phyloP scores from a whole-genome alignment of 1,140 invertebrate genomes.

The Pteromalus puparum region DNA sequence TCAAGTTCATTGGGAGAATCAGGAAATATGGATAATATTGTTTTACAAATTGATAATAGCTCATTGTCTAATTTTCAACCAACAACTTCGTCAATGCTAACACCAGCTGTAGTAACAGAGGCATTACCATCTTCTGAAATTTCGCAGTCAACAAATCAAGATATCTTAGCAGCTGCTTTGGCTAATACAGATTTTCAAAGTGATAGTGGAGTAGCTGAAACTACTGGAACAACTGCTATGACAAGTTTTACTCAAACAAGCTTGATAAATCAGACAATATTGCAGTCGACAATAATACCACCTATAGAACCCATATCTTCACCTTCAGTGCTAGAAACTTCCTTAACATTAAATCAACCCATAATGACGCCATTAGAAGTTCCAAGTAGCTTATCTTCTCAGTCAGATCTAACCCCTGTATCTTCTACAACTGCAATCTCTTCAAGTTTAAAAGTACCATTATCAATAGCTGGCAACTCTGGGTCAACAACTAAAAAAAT shows the following conservation, averaged over 20 bases:
- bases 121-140: slow-evolving; percentile 60
- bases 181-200: slow-evolving; percentile 85
- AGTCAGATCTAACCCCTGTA: slow-evolving; percentile 68
- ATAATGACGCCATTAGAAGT: slow-evolving; percentile 88
- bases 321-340: slow-evolving; percentile 82
- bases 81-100: slow-evolving; percentile 47
- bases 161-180: slow-evolving; percentile 85
- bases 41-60: slow-evolving; percentile 72
- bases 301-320: slow-evolving; percentile 71
- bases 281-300: slow-evolving; percentile 71
- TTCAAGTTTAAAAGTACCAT: slow-evolving; percentile 26
- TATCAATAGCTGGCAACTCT: slow-evolving; percentile 64
- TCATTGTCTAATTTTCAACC: slow-evolving; percentile 60
- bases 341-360: slow-evolving; percentile 83
- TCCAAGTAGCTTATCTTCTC: slow-evolving; percentile 76
- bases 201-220: slow-evolving; percentile 73
- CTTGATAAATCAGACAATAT: slow-evolving; percentile 70
- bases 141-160: slow-evolving; percentile 76
- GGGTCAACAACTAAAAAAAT: slow-evolving; percentile 70
- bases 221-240: slow-evolving; percentile 60
- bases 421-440: slow-evolving; percentile 54
- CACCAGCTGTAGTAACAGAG: slow-evolving; percentile 59
- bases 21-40: slow-evolving; percentile 71
- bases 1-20: slow-evolving; percentile 64
- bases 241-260: slow-evolving; percentile 65